Percentiles rank a stretch among this genome's conserved stretches.
Conservation (phyloP, 2,797 vertebrate species). For the Gastrophryne carolinensis region DNA sequence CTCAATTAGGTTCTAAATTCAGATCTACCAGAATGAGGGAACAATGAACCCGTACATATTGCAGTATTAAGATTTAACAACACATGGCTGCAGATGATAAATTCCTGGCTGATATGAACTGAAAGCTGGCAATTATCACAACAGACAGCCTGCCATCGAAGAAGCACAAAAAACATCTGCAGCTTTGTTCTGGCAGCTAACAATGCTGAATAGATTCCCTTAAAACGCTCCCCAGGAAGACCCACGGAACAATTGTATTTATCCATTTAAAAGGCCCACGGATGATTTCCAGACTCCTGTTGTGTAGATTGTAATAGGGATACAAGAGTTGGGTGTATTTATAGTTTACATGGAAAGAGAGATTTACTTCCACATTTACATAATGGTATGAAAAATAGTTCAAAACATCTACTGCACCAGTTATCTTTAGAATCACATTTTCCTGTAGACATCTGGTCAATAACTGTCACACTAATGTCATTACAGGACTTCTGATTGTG, state of each 20-base stretch:
- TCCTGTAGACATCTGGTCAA: too few species aligned
- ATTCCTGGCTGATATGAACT: slow-evolving; percentile 5
- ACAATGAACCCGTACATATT: accelerated
- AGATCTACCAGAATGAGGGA: not conserved
- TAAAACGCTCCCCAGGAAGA: slow-evolving; percentile 23
- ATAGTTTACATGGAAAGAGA: not conserved
- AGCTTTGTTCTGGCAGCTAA: not conserved
- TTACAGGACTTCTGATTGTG: too few species aligned
- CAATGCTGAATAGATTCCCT: not conserved
- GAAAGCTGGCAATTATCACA: not conserved
- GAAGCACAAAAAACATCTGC: not conserved
- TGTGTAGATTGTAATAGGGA: not conserved
- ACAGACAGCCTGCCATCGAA: not conserved
- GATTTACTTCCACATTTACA: not conserved
- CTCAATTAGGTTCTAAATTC: slow-evolving; percentile 20
- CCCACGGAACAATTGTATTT: slow-evolving; percentile 41
- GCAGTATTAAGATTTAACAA: not conserved
- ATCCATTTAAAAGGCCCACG: not conserved
- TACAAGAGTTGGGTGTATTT: not conserved
- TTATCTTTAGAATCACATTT: too few species aligned
- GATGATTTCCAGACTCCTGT: not conserved
- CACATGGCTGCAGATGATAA: not conserved
- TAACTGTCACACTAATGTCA: too few species aligned
- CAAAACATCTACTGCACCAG: too few species aligned
- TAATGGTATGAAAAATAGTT: too few species aligned